Conservation (phyloP, 2,797 vertebrate species). For the Molossus alvarezi region DNA sequence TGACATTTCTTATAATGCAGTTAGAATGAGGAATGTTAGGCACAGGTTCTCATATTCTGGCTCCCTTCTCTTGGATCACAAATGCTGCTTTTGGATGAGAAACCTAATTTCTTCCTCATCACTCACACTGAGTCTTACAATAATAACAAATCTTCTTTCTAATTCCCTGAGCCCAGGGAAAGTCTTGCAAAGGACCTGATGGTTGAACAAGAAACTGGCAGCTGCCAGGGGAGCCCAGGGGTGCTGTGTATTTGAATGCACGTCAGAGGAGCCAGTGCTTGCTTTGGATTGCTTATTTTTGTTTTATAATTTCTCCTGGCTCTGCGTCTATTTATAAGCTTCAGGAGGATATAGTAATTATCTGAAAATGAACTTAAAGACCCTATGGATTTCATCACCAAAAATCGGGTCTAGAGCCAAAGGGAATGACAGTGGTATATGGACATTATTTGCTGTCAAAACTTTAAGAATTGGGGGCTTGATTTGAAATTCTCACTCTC, state of each 20-base stretch:
- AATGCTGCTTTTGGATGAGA: slow-evolving; percentile 71
- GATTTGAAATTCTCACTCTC: slow-evolving; percentile 45
- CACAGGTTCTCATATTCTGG: slow-evolving; percentile 6
- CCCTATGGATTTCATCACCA: slow-evolving; percentile 17
- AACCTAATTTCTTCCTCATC: slow-evolving; percentile 56
- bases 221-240: not conserved
- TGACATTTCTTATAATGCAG: slow-evolving; percentile 59
- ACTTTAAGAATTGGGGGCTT: not conserved
- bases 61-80: slow-evolving; percentile 66
- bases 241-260: not conserved
- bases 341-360: slow-evolving; percentile 52
- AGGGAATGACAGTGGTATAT: not conserved
- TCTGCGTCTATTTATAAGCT: slow-evolving; percentile 38
- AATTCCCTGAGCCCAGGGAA: slow-evolving; percentile 52
- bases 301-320: slow-evolving; percentile 65
- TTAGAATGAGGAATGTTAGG: not conserved
- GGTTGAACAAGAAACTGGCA: slow-evolving; percentile 59
- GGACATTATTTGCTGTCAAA: slow-evolving; percentile 54
- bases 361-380: slow-evolving; percentile 61
- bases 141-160: slow-evolving; percentile 62
- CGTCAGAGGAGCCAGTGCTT: slow-evolving; percentile 1
- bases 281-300: slow-evolving; percentile 62
- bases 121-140: slow-evolving; percentile 61
- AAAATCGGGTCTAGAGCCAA: slow-evolving; percentile 7
- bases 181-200: slow-evolving; percentile 47